phyloP scores from a whole-genome alignment of 2,888 invertebrate species.

The Brenthis daphne region DNA sequence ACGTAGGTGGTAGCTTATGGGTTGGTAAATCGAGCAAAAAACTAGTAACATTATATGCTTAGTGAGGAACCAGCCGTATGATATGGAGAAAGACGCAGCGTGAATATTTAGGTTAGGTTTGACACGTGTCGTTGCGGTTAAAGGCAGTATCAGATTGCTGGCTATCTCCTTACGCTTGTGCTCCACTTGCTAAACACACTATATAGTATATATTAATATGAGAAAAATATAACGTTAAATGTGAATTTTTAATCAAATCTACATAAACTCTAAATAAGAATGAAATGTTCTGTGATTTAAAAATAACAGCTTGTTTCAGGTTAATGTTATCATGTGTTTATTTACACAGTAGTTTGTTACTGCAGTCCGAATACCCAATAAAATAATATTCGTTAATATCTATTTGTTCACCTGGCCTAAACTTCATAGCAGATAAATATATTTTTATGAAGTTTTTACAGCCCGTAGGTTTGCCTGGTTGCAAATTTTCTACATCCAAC shows the following conservation, averaged over 20 bases:
- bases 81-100: constrained; percentile 39
- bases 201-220: not conserved
- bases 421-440: too few species aligned
- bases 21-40: too few species aligned
- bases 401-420: too few species aligned
- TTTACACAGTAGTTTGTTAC: too few species aligned
- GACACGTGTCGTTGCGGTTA: constrained; percentile 44
- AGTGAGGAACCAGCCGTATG: constrained; percentile 35
- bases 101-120: constrained; percentile 44
- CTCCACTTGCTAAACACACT: constrained; percentile 13
- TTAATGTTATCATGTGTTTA: too few species aligned
- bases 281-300: not conserved
- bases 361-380: too few species aligned
- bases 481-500: too few species aligned
- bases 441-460: too few species aligned
- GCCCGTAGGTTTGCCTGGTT: too few species aligned
- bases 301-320: too few species aligned
- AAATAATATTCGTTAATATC: too few species aligned
- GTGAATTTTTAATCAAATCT: not conserved
- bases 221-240: not conserved
- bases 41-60: not conserved
- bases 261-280: not conserved
- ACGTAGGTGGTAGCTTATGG: too few species aligned
- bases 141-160: constrained; percentile 34
- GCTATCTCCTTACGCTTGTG: constrained; percentile 25